These are phyloP conservation scores for Zaprionus capensis DNA, from an alignment of 1,140 invertebrate species.

Conservation along the genomic window DNA sequence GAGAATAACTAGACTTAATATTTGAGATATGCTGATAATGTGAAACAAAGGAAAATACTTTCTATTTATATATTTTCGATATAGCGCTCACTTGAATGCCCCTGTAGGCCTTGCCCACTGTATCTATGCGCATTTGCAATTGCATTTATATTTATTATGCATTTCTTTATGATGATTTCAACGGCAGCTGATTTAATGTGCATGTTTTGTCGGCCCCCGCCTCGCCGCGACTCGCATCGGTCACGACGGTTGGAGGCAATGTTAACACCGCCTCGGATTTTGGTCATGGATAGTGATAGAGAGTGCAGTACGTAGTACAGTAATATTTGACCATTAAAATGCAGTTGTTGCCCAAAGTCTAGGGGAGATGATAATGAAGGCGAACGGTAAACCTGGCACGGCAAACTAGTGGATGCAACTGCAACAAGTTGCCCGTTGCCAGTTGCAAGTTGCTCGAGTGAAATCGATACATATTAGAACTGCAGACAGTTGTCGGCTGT, in stretches of 20 bases:
- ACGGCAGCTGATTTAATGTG: conserved; percentile 67
- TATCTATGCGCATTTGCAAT: conserved; percentile 24
- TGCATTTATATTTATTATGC: conserved; percentile 49
- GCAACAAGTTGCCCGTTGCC: conserved; percentile 44
- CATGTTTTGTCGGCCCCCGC: conserved; percentile 36
- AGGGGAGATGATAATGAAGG: conserved; percentile 75
- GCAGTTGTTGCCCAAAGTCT: conserved; percentile 48
- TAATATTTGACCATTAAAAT: conserved; percentile 81
- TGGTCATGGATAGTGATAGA: conserved; percentile 30
- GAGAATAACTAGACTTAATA: not conserved
- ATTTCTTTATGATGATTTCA: conserved; percentile 63
- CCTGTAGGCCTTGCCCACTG: conserved; percentile 4
- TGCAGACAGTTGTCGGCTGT: conserved; percentile 41
- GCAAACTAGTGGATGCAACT: conserved; percentile 38
- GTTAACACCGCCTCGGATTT: conserved; percentile 73
- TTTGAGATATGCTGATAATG: not conserved
- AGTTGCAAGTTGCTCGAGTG: conserved; percentile 35
- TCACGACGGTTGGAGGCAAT: conserved; percentile 71
- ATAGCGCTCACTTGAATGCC: not conserved
- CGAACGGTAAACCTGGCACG: conserved; percentile 66
- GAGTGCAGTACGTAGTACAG: conserved; percentile 42
- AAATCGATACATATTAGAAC: conserved; percentile 63
- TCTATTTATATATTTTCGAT: not conserved
- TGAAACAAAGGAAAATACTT: not conserved
- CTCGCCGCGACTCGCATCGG: conserved; percentile 25